Conservation (phyloP, 2,797 vertebrate species). For the Crocidura indochinensis region DNA sequence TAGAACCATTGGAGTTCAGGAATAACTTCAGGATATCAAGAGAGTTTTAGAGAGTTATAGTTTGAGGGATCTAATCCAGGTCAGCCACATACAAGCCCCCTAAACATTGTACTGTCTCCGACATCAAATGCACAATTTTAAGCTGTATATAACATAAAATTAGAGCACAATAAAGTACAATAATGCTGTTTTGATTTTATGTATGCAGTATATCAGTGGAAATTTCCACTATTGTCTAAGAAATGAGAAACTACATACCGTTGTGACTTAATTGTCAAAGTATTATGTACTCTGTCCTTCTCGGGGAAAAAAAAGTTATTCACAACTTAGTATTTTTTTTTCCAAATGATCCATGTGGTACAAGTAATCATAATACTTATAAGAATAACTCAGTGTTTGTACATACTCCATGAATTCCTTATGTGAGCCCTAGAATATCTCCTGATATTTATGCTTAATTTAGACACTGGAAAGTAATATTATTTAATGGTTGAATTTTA, state of each 20-base stretch:
- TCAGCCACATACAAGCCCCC: too few species aligned
- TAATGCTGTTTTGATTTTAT: neutral
- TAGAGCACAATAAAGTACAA: neutral
- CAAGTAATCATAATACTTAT: neutral
- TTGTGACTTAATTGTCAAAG: neutral
- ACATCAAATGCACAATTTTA: neutral
- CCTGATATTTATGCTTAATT: neutral
- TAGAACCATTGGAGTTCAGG: too few species aligned
- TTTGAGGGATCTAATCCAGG: too few species aligned
- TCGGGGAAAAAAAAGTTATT: neutral
- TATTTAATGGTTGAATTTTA: neutral
- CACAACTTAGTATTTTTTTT: neutral
- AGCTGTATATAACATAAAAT: neutral
- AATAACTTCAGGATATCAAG: too few species aligned
- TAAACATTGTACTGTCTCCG: too few species aligned
- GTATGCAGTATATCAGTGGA: neutral
- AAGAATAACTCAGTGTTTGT: neutral
- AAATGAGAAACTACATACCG: neutral
- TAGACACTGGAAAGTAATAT: neutral
- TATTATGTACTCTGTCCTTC: neutral
- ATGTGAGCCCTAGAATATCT: neutral
- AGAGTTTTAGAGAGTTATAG: too few species aligned
- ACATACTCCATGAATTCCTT: neutral
- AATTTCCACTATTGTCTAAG: neutral
- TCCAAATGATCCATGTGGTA: neutral